Conservation (phyloP, 2,113 vertebrate genomes). For the Amphiprion percula region DNA sequence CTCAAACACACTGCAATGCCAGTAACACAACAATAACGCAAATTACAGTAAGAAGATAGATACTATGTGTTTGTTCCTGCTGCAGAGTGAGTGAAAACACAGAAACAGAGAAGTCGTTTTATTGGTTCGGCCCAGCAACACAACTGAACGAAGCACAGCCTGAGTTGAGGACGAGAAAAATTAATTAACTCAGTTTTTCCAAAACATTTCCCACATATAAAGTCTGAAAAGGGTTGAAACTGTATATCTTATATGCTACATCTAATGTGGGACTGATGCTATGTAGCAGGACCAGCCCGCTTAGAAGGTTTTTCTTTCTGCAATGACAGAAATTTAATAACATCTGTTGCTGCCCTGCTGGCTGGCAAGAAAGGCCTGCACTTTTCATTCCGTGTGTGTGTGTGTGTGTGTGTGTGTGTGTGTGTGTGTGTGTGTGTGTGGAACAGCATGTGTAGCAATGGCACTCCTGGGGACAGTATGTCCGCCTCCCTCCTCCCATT, state of each 20-base stretch:
- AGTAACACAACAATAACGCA: background rate
- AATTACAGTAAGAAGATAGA: background rate
- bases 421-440: background rate
- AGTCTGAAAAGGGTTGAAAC: background rate
- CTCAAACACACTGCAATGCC: slow-evolving; percentile 1
- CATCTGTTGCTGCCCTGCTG: slow-evolving; percentile 28
- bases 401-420: background rate
- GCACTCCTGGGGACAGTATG: slow-evolving; percentile 34
- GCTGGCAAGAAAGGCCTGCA: background rate
- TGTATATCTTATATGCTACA: background rate
- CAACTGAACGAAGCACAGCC: slow-evolving; percentile 19
- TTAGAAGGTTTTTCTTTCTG: slow-evolving; percentile 4
- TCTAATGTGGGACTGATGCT: background rate
- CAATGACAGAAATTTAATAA: slow-evolving; percentile 15
- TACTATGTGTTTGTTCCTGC: slow-evolving; percentile 17
- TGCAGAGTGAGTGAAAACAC: slow-evolving; percentile 45
- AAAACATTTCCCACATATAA: slow-evolving; percentile 3
- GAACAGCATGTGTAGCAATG: slow-evolving; percentile 51
- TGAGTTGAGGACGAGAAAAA: slow-evolving; percentile 18
- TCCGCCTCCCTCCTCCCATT: slow-evolving; percentile 33
- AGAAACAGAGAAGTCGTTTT: slow-evolving; percentile 52
- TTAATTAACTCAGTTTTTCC: slow-evolving; percentile 28
- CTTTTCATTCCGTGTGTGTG: background rate
- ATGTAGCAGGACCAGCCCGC: slow-evolving; percentile 68
- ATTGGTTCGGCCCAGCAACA: slow-evolving; percentile 57